Evolutionary conservation across 2,888 invertebrate genomes (phyloP).

Genomic region (Sceliomorpha sp.): DNA sequence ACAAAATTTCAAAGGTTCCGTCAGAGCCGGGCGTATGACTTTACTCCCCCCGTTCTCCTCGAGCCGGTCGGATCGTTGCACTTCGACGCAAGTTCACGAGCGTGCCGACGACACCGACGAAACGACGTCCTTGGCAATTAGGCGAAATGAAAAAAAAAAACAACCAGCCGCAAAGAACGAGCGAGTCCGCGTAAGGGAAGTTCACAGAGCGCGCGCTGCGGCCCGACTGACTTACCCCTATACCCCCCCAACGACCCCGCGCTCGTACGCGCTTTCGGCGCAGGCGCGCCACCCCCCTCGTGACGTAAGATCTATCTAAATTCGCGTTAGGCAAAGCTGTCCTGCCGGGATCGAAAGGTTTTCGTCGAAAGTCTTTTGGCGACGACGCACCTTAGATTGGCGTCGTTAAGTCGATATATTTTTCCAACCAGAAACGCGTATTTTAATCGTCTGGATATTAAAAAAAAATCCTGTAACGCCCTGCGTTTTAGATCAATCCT

Average conservation of each 20-base stretch:
- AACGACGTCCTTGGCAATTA: slow-evolving; percentile 9
- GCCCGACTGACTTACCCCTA: slow-evolving; percentile 80
- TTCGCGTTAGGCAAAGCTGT: slow-evolving; percentile 64
- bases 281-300: slow-evolving; percentile 60
- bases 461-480: too few species aligned
- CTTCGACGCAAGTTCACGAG: too few species aligned
- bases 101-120: too few species aligned
- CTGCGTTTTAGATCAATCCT: too few species aligned
- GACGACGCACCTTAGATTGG: too few species aligned
- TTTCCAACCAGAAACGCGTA: background rate
- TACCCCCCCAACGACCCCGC: slow-evolving; percentile 66
- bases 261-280: slow-evolving; percentile 50
- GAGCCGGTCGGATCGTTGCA: too few species aligned
- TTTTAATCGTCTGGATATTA: too few species aligned
- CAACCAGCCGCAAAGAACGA: slow-evolving; percentile 44
- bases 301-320: slow-evolving; percentile 59
- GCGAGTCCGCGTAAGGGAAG: slow-evolving; percentile 74
- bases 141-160: slow-evolving; percentile 19
- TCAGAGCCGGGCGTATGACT: too few species aligned
- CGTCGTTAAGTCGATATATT: background rate
- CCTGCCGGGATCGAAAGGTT: slow-evolving; percentile 43
- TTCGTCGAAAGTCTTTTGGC: slow-evolving; percentile 32
- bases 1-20: too few species aligned
- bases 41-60: too few species aligned
- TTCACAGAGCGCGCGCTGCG: slow-evolving; percentile 80